Base-by-base conservation (phyloP, 2,888 invertebrate species). In the Cremastinae sp. region DNA sequence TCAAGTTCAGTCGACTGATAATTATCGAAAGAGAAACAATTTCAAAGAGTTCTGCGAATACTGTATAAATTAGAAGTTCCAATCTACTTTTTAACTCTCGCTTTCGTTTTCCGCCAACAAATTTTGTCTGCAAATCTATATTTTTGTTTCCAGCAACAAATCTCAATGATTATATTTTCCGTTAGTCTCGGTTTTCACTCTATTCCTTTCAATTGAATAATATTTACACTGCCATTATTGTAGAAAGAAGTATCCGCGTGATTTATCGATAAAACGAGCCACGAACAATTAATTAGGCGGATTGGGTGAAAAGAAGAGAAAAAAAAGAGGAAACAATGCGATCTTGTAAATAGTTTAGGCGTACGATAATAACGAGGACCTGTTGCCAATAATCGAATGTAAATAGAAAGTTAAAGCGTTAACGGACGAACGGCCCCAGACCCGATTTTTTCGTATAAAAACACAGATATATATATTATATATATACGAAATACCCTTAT, bases 331-430 rank as follows among this genome's bases (percentile, higher is more conserved):
- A 41, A 68, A 47, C 68, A n/a, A 22, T 51, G 41, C 53, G 54
- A 76, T 73, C 69, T 76, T 76, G 76, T 76, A 76, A 76, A 76
- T 73, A 76, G 69, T 73, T 76, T 76, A 76, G 76, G 45, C 18
- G 20, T 76, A 74, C 28, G 28, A 43, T 62, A 72, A 76, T 76
- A 61, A 73, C 58, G 64, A 73, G 62, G 76, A 76, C 68, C 72
- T 72, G 75, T 76, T 76, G 76, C 76, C 76, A 76, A 76, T 76
- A 73, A 69, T 76, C 69, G 64, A 76, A 69, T 76, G 76, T 76
- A 76, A 59, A 76, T 76, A 76, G 73, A 45, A 69, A 69, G 73
- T 76, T 73, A 61, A 76, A 53, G 54, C 68, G 73, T 73, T 64
- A 61, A 76, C 53, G 73, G 43, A 69, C 43, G 53, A 43, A 59